Percentiles rank a stretch among this genome's conserved stretches.
Evolutionary conservation across 2,888 invertebrate species (phyloP).

Genomic region (Cordilura impudica): DNA sequence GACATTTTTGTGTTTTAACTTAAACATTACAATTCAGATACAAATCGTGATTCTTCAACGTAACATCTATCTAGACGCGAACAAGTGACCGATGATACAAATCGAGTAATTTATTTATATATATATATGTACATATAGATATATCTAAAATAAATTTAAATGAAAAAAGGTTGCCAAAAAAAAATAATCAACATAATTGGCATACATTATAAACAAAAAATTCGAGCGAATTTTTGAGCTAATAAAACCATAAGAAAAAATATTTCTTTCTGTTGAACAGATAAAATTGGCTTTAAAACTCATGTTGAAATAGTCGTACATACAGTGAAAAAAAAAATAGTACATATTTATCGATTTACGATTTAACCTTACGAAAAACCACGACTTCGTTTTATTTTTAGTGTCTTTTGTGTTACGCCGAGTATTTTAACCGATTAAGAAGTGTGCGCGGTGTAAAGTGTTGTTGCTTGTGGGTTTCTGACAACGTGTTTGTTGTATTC

Average conservation of each 20-base stretch:
- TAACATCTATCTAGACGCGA: slow-evolving; percentile 43
- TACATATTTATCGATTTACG: slow-evolving; percentile 52
- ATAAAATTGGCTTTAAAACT: not conserved
- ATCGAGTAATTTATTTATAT: not conserved
- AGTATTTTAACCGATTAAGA: not conserved
- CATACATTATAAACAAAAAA: no score
- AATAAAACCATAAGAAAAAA: not conserved
- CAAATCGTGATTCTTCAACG: slow-evolving; percentile 61
- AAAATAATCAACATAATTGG: not conserved
- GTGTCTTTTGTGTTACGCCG: slow-evolving; percentile 19
- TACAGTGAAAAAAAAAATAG: not conserved
- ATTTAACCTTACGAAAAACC: slow-evolving; percentile 55
- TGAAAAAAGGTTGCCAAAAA: not conserved
- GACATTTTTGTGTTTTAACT: slow-evolving; percentile 37
- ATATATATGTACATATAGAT: not conserved
- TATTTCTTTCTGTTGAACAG: not conserved
- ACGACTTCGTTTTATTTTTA: slow-evolving; percentile 37
- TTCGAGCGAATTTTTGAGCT: no score
- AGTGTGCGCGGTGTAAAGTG: not conserved
- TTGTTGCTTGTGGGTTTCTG: not conserved
- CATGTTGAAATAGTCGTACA: not conserved
- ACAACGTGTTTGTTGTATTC: not conserved
- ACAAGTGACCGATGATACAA: slow-evolving; percentile 24
- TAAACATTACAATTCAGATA: slow-evolving; percentile 61
- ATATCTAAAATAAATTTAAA: not conserved